Evolutionary conservation across 2,113 vertebrate species (phyloP).

Genomic region (Cyphomyrus plagiostoma): DNA sequence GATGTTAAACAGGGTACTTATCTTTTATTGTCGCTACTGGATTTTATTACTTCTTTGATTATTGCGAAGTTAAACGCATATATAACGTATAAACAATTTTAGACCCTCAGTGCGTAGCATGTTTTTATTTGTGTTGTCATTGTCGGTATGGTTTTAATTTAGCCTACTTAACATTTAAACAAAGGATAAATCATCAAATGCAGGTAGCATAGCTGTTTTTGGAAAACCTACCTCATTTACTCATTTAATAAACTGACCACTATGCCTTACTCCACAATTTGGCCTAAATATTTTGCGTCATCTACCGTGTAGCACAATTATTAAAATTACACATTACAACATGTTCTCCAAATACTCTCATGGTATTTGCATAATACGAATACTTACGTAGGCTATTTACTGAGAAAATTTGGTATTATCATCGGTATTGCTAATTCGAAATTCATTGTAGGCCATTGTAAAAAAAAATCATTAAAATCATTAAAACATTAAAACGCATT

Average conservation of each 20-base stretch:
- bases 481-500: background rate
- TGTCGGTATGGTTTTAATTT: background rate
- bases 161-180: background rate
- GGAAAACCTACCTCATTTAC: background rate
- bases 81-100: background rate
- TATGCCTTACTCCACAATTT: background rate
- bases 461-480: background rate
- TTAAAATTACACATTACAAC: background rate
- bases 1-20: background rate
- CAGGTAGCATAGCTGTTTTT: slow-evolving; percentile 2
- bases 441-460: background rate
- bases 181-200: background rate
- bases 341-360: background rate
- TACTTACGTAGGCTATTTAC: background rate
- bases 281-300: background rate
- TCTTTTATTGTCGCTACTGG: background rate
- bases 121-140: background rate
- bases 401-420: background rate
- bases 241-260: background rate
- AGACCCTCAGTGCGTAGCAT: background rate
- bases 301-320: background rate
- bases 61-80: background rate
- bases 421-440: background rate
- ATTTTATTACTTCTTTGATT: background rate
- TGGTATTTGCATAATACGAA: background rate